These are phyloP conservation scores for Caenorhabditis wallacei DNA, from an alignment of 2,888 invertebrate species.

Conservation along the genomic window DNA sequence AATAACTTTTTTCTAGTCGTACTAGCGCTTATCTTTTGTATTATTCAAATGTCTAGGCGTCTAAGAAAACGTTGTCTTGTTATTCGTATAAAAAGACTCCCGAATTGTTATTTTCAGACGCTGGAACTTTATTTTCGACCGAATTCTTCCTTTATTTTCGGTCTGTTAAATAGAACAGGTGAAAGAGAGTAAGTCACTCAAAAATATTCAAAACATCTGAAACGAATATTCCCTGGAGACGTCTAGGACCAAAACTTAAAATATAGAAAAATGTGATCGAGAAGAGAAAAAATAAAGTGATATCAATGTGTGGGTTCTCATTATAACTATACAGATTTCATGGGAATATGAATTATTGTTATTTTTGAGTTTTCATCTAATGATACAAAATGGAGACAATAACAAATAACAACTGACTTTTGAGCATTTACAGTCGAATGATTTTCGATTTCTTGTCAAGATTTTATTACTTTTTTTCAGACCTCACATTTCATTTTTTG, in stretches of 20 bases:
- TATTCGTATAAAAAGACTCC: slow-evolving; percentile 11
- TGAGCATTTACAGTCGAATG: slow-evolving; percentile 2
- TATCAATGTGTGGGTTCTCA: not conserved
- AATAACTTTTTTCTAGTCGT: slow-evolving; percentile 46
- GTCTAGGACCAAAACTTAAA: slow-evolving; percentile 7
- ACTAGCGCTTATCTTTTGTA: slow-evolving; percentile 20
- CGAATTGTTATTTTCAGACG: not conserved
- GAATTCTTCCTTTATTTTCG: not conserved
- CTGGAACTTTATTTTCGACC: slow-evolving; percentile 8
- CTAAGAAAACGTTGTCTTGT: slow-evolving; percentile 7
- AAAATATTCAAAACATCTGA: slow-evolving; percentile 6
- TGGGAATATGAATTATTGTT: slow-evolving; percentile 6
- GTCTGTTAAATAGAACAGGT: slow-evolving; percentile 7
- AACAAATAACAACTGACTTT: slow-evolving; percentile 6
- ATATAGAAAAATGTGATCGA: slow-evolving; percentile 2
- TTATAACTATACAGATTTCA: slow-evolving; percentile 23
- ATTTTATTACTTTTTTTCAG: not conserved
- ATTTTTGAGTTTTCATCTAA: slow-evolving; percentile 8
- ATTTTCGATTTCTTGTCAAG: not conserved
- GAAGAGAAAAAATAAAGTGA: not conserved
- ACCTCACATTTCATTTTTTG: not conserved
- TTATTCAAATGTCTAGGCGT: slow-evolving; percentile 29
- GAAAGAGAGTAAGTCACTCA: slow-evolving; percentile 2
- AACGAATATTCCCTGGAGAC: not conserved
- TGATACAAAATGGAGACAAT: slow-evolving; percentile 11